Conservation (phyloP, 53 echinoderm and acorn worm genomes). For the Patiria pectinifera region DNA sequence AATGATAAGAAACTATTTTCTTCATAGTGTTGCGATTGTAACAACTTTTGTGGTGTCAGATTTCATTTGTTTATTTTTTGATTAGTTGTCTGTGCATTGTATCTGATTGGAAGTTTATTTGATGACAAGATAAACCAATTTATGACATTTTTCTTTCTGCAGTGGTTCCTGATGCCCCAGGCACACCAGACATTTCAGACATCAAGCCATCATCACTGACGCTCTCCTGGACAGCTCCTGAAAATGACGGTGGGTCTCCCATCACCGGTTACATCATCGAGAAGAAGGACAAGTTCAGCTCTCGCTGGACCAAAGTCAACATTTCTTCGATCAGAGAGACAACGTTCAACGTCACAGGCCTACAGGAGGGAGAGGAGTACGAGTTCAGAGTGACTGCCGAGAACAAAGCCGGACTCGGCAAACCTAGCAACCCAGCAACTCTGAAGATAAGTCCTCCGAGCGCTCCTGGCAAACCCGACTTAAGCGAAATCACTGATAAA, state of each 20-base stretch:
- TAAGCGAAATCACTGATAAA: conserved; percentile 79
- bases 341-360: conserved; percentile 77
- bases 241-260: conserved; percentile 85
- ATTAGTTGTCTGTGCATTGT: background rate
- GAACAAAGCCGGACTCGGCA: conserved; percentile 85
- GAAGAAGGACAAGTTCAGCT: conserved; percentile 95
- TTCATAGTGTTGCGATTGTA: background rate
- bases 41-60: background rate
- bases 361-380: conserved; percentile 87
- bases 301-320: conserved; percentile 87
- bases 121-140: background rate
- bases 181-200: conserved; percentile 80
- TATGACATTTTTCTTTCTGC: conserved; percentile 7
- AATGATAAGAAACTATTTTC: background rate
- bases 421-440: conserved; percentile 79
- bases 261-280: conserved; percentile 94
- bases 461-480: conserved; percentile 79
- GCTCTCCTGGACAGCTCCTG: conserved; percentile 86
- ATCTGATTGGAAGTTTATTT: background rate
- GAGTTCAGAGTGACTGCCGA: conserved; percentile 87
- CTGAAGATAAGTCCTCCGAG: conserved; percentile 73
- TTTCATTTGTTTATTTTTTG: background rate
- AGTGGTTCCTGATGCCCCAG: conserved; percentile 89
- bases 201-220: conserved; percentile 76
- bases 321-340: conserved; percentile 74